Evolutionary conservation across 2,888 invertebrate genomes (phyloP).

Genomic region (Sinelater perroti): DNA sequence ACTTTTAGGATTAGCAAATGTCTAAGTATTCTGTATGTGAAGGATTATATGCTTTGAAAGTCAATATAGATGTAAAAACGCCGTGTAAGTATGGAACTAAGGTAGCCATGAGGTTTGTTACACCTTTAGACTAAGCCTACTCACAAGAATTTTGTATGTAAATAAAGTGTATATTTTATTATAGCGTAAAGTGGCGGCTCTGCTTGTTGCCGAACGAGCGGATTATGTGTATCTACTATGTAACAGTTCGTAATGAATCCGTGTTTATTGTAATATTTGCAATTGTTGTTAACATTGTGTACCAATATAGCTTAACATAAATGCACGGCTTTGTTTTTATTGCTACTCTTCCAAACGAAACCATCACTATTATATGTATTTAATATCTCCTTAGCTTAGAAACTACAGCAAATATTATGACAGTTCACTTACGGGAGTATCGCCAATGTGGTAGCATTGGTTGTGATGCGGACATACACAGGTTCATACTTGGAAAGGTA

Average conservation of each 20-base stretch:
- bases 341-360: too few relatives aligned
- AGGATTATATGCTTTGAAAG: conserved; percentile 30
- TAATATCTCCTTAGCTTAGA: too few relatives aligned
- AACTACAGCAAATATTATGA: too few relatives aligned
- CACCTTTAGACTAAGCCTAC: conserved; percentile 18
- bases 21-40: conserved; percentile 8
- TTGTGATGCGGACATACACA: too few relatives aligned
- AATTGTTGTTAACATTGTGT: conserved; percentile 37
- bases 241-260: conserved; percentile 27
- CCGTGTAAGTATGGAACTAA: conserved; percentile 23
- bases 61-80: conserved; percentile 33
- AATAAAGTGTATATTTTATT: conserved; percentile 38
- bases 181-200: conserved; percentile 30
- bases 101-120: conserved; percentile 14
- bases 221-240: conserved; percentile 35
- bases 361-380: too few relatives aligned
- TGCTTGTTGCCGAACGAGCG: conserved; percentile 28
- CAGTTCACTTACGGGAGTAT: too few relatives aligned
- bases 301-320: conserved; percentile 37
- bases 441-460: too few relatives aligned
- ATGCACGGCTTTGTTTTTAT: not conserved
- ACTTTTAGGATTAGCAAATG: not conserved
- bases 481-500: too few relatives aligned
- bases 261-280: conserved; percentile 38
- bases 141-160: conserved; percentile 29